These are phyloP conservation scores for Ascidia mentula DNA, from an alignment of 23 tunicate species.

Conservation along the genomic window DNA sequence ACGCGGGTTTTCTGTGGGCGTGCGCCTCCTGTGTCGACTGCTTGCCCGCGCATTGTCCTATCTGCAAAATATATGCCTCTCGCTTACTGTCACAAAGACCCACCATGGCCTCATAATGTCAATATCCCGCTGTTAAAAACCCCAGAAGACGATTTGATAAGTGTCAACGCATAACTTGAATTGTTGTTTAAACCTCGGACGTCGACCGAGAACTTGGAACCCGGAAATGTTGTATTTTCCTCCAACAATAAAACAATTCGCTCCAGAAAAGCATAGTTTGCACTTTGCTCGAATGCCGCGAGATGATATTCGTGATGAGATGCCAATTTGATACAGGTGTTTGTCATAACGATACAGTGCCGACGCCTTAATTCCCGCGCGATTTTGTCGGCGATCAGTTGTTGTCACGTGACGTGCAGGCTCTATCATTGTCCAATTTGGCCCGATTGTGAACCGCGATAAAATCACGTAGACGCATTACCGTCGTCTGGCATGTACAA, in stretches of 20 bases:
- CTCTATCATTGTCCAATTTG: conserved; percentile 18
- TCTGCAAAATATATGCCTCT: conserved; percentile 2
- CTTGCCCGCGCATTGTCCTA: conserved; percentile 25
- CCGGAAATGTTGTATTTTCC: conserved; percentile 17
- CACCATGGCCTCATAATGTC: conserved; percentile 45
- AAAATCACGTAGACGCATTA: conserved; percentile 15
- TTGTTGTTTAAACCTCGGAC: not conserved
- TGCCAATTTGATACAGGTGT: conserved; percentile 7
- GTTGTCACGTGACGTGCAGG: conserved; percentile 6
- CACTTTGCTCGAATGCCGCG: not conserved
- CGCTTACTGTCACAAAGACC: conserved; percentile 18
- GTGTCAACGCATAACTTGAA: conserved; percentile 23
- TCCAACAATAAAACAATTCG: too few species aligned
- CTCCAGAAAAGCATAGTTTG: too few species aligned
- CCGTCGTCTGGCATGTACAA: conserved; percentile 6
- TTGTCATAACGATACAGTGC: conserved; percentile 7
- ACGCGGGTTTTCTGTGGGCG: not conserved
- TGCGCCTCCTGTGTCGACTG: conserved; percentile 5
- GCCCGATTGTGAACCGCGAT: conserved; percentile 38
- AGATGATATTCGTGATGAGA: not conserved
- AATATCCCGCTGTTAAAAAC: conserved; percentile 32
- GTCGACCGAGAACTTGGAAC: conserved; percentile 6
- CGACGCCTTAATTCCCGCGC: conserved; percentile 13
- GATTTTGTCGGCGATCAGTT: not conserved
- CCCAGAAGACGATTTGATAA: conserved; percentile 16